A percentile compares a stretch with the other conserved stretches of the same genome.
Evolutionary conservation across 35 echinoderm and acorn worm genomes (phyloP).

Genomic region (Ophioderma brevispina): DNA sequence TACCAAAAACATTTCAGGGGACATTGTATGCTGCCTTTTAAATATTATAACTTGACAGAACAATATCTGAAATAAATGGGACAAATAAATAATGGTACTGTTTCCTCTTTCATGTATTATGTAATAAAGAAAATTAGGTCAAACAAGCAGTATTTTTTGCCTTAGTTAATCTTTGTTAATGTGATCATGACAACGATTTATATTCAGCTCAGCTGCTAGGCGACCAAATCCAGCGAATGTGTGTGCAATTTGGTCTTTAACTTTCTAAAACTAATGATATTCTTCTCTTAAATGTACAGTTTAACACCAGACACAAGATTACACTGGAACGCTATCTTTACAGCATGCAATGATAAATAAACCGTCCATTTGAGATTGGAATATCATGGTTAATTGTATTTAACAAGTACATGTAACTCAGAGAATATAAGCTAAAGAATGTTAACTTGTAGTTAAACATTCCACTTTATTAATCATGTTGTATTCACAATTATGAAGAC

Average conservation of each 20-base stretch:
- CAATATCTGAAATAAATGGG: background rate
- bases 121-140: too few relatives aligned
- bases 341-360: background rate
- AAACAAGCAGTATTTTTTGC: conserved; percentile 10
- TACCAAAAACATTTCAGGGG: background rate
- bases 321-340: background rate
- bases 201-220: conserved; percentile 9
- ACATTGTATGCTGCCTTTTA: background rate
- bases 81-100: too few relatives aligned
- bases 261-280: background rate
- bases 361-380: background rate
- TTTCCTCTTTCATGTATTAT: background rate
- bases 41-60: background rate
- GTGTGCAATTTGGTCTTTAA: background rate
- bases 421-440: background rate
- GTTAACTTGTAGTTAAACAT: background rate
- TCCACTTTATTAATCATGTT: conserved; percentile 6
- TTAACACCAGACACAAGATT: background rate
- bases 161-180: conserved; percentile 2
- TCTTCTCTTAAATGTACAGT: background rate
- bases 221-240: background rate
- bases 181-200: conserved; percentile 2
- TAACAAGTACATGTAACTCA: background rate
- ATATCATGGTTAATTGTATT: background rate
- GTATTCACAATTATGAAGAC: conserved; percentile 11